Base-by-base conservation (phyloP, 2,888 invertebrate species). In the Dolichopus griseipennis region DNA sequence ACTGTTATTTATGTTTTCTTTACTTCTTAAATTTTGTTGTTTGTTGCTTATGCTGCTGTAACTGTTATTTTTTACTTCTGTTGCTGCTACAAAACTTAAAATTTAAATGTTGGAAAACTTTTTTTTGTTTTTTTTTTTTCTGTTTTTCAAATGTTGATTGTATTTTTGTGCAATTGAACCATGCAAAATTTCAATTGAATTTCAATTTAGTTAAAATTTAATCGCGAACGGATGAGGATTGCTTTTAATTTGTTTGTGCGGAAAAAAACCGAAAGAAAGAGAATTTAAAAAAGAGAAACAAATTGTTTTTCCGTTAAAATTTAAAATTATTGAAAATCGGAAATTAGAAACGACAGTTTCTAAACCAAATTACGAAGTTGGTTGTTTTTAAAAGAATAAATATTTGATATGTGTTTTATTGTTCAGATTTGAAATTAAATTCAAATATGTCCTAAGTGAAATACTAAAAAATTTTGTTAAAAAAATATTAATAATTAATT, bases 101-200 rank as follows among this genome's bases (percentile, higher is more conserved):
- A 52, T 52, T 52, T 52, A 18, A 52, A 52, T 52, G 52, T 52
- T 52, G 52, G 52, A 52, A 52, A 52, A 52, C 52, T 52, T 52
- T 52, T 52, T n/a, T 52, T 52, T 52, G 1, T 52, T 7, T 52
- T 52, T 52, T 2, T 52, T 52, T 4, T 5, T 37, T 37, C 12
- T 37, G 12, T 37, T 37, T 27, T 37, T n/a, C n/a, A n/a, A n/a
- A n/a, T n/a, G n/a, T n/a, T n/a, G n/a, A n/a, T n/a, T n/a, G n/a
- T n/a, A n/a, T n/a, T n/a, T 52, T 1, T n/a, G n/a, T 52, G 52
- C 52, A 52, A 52, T 52, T 52, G 52, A 52, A 52, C 52, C 52
- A 52, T 52, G 15, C 18, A 52, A 52, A 52, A 52, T 52, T 27
- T 52, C n/a, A n/a, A n/a, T n/a, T n/a, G n/a, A n/a, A n/a, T n/a